Evolutionary conservation across 2,888 invertebrate genomes (phyloP).

Genomic region (Sphecodes monilicornis): DNA sequence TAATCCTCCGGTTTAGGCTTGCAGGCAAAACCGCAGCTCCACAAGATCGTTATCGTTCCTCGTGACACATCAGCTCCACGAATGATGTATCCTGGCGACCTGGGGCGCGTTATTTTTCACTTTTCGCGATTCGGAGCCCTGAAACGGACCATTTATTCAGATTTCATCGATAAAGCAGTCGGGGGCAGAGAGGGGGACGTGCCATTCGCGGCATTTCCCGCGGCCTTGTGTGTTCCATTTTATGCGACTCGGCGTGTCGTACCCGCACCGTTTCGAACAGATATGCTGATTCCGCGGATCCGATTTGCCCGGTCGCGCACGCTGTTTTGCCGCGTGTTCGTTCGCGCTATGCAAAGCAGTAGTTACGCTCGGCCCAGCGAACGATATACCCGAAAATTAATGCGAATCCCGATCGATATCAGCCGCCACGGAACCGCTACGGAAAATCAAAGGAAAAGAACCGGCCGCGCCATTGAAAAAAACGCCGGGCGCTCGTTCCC

Average conservation of each 20-base stretch:
- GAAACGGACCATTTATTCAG: slow-evolving; percentile 28
- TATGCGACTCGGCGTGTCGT: not conserved
- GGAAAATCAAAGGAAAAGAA: not conserved
- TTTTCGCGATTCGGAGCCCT: slow-evolving; percentile 2
- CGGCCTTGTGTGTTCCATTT: slow-evolving; percentile 21
- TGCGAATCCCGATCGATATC: slow-evolving; percentile 12
- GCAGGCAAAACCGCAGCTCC: not conserved
- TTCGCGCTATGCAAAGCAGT: slow-evolving; percentile 41
- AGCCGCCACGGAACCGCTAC: not conserved
- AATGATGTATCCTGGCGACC: slow-evolving; percentile 8
- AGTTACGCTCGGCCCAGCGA: slow-evolving; percentile 12
- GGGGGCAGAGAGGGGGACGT: not conserved
- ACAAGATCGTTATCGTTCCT: slow-evolving; percentile 9
- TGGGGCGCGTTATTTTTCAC: slow-evolving; percentile 26
- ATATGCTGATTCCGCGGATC: slow-evolving; percentile 38
- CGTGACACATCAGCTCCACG: slow-evolving; percentile 10
- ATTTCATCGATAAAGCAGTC: slow-evolving; percentile 35
- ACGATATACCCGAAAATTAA: slow-evolving; percentile 37
- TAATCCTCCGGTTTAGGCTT: not conserved
- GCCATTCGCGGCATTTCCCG: slow-evolving; percentile 25
- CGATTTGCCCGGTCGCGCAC: slow-evolving; percentile 36
- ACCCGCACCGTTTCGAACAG: slow-evolving; percentile 5
- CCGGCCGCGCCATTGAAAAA: slow-evolving; percentile 25
- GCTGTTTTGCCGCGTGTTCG: slow-evolving; percentile 20
- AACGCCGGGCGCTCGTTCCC: slow-evolving; percentile 21